phyloP scores from a whole-genome alignment of 2,888 invertebrate species.

The Vanessa cardui region DNA sequence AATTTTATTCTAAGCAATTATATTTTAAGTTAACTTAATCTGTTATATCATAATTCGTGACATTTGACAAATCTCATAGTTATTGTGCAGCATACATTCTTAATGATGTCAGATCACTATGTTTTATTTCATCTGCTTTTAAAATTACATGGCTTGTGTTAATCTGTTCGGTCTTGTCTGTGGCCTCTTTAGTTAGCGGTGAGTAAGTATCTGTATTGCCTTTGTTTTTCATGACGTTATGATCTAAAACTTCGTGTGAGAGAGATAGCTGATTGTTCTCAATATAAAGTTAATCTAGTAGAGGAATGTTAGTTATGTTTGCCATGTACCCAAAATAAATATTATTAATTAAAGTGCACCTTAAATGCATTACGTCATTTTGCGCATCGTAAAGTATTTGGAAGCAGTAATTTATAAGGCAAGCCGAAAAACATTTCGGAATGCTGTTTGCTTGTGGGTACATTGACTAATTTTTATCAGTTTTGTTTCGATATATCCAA shows the following conservation, averaged over 20 bases:
- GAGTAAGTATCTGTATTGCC: slow-evolving; percentile 6
- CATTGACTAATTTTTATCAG: slow-evolving; percentile 26
- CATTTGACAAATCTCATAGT: too few relatives aligned
- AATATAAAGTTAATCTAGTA: background rate
- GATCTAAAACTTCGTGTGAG: too few relatives aligned
- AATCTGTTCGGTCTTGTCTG: too few relatives aligned
- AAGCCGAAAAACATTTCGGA: slow-evolving; percentile 67
- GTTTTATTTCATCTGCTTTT: too few relatives aligned
- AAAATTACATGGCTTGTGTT: too few relatives aligned
- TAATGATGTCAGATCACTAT: too few relatives aligned
- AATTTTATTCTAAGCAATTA: too few relatives aligned
- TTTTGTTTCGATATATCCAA: slow-evolving; percentile 10
- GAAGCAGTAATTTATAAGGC: slow-evolving; percentile 51
- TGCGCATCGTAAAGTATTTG: slow-evolving; percentile 50
- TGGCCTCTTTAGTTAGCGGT: too few relatives aligned
- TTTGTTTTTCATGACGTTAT: slow-evolving; percentile 4
- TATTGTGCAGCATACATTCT: too few relatives aligned
- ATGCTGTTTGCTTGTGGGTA: slow-evolving; percentile 58
- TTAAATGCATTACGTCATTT: slow-evolving; percentile 62
- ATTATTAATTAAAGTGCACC: slow-evolving; percentile 36
- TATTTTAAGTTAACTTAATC: too few relatives aligned
- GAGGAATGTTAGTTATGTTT: background rate
- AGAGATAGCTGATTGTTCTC: background rate
- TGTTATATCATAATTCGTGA: too few relatives aligned
- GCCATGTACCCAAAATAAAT: background rate